Evolutionary conservation across 2,113 vertebrate species (phyloP).

Genomic region (Bos javanicus): DNA sequence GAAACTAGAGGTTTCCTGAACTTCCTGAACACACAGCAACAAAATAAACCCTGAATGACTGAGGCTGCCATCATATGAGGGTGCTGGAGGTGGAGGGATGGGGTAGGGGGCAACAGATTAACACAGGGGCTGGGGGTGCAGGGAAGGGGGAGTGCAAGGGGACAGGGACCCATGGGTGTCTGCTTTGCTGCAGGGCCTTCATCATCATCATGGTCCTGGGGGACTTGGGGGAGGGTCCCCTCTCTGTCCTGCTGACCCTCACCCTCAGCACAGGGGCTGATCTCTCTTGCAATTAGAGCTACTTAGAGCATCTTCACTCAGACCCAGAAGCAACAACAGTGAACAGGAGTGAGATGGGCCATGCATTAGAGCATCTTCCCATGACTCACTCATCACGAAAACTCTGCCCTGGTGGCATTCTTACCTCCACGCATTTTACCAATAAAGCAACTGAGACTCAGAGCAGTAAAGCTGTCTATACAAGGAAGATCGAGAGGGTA

Average conservation of each 20-base stretch:
- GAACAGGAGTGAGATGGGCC: not conserved
- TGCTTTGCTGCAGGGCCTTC: not conserved
- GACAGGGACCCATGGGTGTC: not conserved
- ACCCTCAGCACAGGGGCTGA: not conserved
- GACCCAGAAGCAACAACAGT: not conserved
- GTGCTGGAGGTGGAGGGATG: no score
- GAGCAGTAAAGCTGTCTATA: not conserved
- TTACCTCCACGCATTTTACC: not conserved
- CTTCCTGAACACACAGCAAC: not conserved
- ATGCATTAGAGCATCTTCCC: not conserved
- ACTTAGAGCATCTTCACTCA: not conserved
- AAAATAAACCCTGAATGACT: not conserved
- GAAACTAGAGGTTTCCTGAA: constrained; percentile 85
- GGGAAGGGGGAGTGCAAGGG: rapidly evolving
- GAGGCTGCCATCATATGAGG: rapidly evolving
- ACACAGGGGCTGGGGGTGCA: rapidly evolving
- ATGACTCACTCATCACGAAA: not conserved
- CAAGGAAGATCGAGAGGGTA: not conserved
- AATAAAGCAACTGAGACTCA: not conserved
- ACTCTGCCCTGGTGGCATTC: not conserved
- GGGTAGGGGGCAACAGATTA: rapidly evolving
- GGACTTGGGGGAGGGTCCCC: not conserved
- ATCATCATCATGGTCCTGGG: not conserved
- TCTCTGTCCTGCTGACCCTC: not conserved
- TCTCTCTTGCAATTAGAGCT: not conserved